A percentile compares a stretch with the other conserved stretches of the same genome.
Conservation (phyloP, 2,888 invertebrate species). For the Harpagoxenus sublaevis region DNA sequence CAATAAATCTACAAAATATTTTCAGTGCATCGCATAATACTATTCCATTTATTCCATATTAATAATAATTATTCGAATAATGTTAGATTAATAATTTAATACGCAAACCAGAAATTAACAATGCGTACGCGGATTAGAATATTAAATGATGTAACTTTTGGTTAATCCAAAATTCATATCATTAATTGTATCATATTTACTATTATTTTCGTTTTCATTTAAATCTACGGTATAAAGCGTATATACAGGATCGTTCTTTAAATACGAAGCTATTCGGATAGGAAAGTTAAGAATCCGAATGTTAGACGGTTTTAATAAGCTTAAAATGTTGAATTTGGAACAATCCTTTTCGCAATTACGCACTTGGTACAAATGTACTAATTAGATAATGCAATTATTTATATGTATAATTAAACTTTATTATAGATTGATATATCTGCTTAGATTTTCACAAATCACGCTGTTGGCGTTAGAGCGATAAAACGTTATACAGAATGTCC, state of each 20-base stretch:
- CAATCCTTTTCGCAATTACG: neutral
- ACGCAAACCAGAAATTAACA: constrained; percentile 19
- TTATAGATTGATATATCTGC: neutral
- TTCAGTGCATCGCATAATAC: neutral
- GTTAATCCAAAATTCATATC: neutral
- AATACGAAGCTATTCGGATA: neutral
- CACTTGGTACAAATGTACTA: neutral
- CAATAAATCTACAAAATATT: constrained; percentile 31
- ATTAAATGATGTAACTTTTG: constrained; percentile 1
- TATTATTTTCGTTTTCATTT: constrained; percentile 5
- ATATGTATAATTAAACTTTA: constrained; percentile 2
- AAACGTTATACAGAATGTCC: neutral
- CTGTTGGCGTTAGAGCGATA: neutral
- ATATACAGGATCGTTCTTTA: neutral
- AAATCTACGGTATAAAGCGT: neutral
- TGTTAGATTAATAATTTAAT: constrained; percentile 14
- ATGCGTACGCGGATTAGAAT: constrained; percentile 15
- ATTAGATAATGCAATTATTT: neutral
- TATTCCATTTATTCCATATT: constrained; percentile 15
- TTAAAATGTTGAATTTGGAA: neutral
- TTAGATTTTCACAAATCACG: neutral
- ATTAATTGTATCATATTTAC: neutral
- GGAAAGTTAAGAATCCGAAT: neutral
- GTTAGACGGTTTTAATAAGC: neutral
- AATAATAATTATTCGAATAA: constrained; percentile 37